These are phyloP conservation scores for Mactromeris polynyma DNA, from an alignment of 2,888 invertebrate genomes.

Conservation along the genomic window DNA sequence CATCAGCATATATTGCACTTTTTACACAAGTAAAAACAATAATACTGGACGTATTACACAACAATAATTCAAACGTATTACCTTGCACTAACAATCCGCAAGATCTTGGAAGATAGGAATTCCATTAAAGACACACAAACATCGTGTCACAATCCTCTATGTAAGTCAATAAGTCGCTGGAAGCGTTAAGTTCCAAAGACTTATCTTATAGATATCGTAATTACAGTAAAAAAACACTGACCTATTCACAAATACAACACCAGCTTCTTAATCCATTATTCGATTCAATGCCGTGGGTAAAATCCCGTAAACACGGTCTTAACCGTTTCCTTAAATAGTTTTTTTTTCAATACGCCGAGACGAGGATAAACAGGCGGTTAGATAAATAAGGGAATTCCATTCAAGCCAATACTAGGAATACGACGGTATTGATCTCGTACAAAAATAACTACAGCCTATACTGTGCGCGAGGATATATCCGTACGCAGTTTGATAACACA, in stretches of 20 bases:
- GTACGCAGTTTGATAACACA: neutral
- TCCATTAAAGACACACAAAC: neutral
- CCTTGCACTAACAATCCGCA: neutral
- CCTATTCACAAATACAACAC: neutral
- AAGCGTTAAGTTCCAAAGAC: neutral
- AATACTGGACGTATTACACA: neutral
- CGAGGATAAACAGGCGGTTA: neutral
- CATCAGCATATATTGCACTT: neutral
- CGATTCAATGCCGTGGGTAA: neutral
- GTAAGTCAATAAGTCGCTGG: neutral
- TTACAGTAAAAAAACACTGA: neutral
- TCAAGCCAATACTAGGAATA: neutral
- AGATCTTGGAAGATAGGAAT: neutral
- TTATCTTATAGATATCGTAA: neutral
- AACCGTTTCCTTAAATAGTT: conserved; percentile 12
- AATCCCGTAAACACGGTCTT: neutral
- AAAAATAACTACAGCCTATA: neutral
- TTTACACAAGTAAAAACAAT: neutral
- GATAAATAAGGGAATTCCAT: neutral
- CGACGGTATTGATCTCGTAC: neutral
- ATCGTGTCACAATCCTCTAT: neutral
- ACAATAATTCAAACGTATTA: neutral
- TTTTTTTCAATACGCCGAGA: conserved; percentile 2
- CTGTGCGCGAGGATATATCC: neutral
- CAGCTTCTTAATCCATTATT: neutral